phyloP scores from a whole-genome alignment of 2,888 invertebrate genomes.

The Diaphora mendica region DNA sequence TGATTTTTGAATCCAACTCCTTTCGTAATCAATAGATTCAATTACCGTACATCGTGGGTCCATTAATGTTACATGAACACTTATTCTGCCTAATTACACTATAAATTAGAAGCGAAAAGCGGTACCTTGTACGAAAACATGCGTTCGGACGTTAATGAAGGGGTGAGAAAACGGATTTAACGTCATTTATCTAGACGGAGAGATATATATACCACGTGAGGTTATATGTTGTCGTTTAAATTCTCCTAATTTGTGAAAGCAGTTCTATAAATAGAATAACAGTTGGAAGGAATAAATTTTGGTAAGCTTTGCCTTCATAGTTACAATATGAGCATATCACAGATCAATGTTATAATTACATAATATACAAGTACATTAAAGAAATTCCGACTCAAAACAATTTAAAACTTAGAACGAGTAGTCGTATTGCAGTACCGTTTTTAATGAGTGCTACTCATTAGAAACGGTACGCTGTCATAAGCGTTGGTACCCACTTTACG shows the following conservation, averaged over 20 bases:
- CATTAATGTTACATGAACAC: conserved; percentile 32
- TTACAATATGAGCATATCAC: neutral
- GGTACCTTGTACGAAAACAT: conserved; percentile 42
- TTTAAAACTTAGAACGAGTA: neutral
- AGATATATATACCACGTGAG: neutral
- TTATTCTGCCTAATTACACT: conserved; percentile 47
- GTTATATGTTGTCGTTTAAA: neutral
- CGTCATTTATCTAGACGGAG: conserved; percentile 12
- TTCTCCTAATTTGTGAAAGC: neutral
- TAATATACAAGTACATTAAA: neutral
- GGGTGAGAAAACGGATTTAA: conserved; percentile 14
- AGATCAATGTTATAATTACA: neutral
- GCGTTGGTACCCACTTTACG: neutral
- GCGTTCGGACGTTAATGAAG: conserved; percentile 36
- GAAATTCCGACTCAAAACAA: neutral
- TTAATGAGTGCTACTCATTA: neutral
- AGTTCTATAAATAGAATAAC: neutral
- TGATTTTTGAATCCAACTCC: neutral
- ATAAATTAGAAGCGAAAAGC: conserved; percentile 41
- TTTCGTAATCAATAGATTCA: conserved; percentile 22
- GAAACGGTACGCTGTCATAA: neutral
- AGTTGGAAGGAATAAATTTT: neutral
- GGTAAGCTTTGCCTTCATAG: neutral
- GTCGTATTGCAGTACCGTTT: neutral
- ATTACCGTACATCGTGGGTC: conserved; percentile 29